Conservation (phyloP, 1,140 invertebrate genomes). For the Nasonia vitripennis region DNA sequence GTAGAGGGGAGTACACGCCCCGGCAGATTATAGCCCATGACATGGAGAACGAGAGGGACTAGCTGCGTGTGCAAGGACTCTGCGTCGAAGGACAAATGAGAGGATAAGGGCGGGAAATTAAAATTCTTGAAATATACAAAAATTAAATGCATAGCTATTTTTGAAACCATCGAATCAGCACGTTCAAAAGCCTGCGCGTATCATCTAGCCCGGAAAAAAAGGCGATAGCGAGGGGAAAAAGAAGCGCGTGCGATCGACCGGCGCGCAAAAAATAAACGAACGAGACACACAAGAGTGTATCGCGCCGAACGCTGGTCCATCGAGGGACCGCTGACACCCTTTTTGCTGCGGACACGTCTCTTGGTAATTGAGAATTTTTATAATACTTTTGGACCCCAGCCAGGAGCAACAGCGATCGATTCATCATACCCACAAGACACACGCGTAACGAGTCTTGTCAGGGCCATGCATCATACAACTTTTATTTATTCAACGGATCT, state of each 20-base stretch:
- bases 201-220: not conserved
- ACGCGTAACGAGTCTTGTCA: not conserved
- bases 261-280: conserved; percentile 1
- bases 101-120: no score
- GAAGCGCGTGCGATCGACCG: no score
- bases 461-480: no score
- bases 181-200: not conserved
- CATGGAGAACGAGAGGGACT: not conserved
- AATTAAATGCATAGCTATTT: no score
- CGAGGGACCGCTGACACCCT: not conserved
- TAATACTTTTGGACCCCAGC: conserved; percentile 74
- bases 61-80: not conserved
- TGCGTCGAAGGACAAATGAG: no score
- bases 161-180: not conserved
- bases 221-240: not conserved
- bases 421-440: conserved; percentile 61
- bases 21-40: not conserved
- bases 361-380: conserved; percentile 68
- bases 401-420: conserved; percentile 70
- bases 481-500: not conserved
- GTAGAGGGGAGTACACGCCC: not conserved
- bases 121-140: no score
- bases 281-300: not conserved
- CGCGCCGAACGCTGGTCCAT: not conserved
- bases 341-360: not conserved